Base-by-base conservation (phyloP, 1,140 invertebrate genomes). In the Heliconius melpomene region DNA sequence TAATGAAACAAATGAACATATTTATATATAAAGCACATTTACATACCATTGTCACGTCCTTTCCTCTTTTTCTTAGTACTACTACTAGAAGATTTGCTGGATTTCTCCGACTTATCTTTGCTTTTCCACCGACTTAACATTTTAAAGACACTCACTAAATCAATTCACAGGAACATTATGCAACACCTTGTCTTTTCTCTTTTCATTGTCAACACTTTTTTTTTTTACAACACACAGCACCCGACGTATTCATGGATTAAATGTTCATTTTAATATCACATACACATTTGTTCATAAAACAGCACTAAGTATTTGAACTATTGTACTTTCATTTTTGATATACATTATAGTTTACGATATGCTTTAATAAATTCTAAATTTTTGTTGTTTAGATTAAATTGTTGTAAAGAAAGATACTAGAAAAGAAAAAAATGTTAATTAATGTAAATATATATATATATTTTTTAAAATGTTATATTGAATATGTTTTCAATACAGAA, bases 61-160 rank as follows among this genome's bases (percentile, higher is more conserved):
- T 94, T 94, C 78, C 93, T 83, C 81, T 94, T 94, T 79, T 94
- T 94, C 87, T 94, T 94, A 3, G 90, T 88, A 36, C 88, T 87
- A 1, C 90, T 90, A 82, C 84, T 88, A 6, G 90, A 90, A 38
- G 93, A 93, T 81, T 94, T 94, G 79, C 87, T 83, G 80, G 87
- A 90, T 85, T 94, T 94, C 76, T 94, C 93, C 60, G 93, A 90
- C 82, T 94, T 94, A 79, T 94, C 93, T 86, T 94, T 94, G 82
- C 93, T 94, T 82, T 94, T 94, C 93, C 93, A 94, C 75, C 91
- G 91, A 84, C 93, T 94, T 60, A 94, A 84, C 93, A 94, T 94
- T 86, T 89, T 92, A 16, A 66, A 46, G 16, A 75, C 38, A 57
- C 81, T 72, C 81, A 83, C 77, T 26, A 66, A 79, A 29, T 70